phyloP scores from a whole-genome alignment of 2,113 vertebrate genomes.

The Hoplias malabaricus region DNA sequence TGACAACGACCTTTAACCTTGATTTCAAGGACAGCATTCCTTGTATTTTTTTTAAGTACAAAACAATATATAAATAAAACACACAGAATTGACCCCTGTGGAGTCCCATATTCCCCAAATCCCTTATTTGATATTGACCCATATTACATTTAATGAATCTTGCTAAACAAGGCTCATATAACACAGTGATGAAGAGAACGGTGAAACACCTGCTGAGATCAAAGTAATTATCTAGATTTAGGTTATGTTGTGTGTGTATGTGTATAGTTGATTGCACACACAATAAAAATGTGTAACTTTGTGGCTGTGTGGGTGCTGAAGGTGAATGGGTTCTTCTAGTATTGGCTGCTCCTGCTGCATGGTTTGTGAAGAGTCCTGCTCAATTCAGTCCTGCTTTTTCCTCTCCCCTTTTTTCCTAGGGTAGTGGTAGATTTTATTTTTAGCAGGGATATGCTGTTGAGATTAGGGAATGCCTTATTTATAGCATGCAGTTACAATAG shows the following conservation, averaged over 20 bases:
- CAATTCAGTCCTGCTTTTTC: background rate
- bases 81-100: no score
- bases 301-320: background rate
- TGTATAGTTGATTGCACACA: background rate
- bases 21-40: no score
- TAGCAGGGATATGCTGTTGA: conserved; percentile 57
- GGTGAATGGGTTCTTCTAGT: background rate
- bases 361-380: background rate
- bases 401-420: conserved; percentile 47
- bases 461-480: conserved; percentile 73
- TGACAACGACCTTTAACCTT: no score
- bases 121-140: no score
- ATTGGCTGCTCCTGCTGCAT: background rate
- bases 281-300: background rate
- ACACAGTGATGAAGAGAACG: no score
- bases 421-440: conserved; percentile 64
- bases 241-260: no score
- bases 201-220: background rate
- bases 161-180: background rate
- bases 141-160: background rate
- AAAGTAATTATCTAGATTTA: background rate
- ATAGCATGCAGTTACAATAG: conserved; percentile 70
- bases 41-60: no score
- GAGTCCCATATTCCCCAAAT: no score
- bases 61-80: no score